Evolutionary conservation across 2,113 vertebrate genomes (phyloP), one percentile per base, ranked within the genome.

Genomic region (Carassius auratus): DNA sequence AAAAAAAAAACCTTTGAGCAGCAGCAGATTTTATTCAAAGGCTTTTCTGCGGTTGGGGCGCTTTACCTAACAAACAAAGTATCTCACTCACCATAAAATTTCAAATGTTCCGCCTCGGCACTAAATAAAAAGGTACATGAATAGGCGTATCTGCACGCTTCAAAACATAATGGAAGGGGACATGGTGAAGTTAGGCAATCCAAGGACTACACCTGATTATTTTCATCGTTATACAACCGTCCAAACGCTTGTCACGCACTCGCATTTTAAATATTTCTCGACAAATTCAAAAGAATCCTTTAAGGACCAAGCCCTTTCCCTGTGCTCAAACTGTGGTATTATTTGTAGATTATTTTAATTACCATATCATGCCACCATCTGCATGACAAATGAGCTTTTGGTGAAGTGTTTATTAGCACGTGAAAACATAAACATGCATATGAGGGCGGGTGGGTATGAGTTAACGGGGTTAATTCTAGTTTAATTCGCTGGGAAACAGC

Each of bases 401-500:
- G 80, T 86, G 83, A 84, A 84, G 89, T 88, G 92, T 92, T 92
- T 92, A 94, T 93, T 92, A 91, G 88, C 87, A 87, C 86, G 85
- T 90, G 89, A 90, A 91, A 92, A 91, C 89, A 93, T 87, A 90
- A 91, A 87, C 48, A 78, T 77, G 82, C 64, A 14, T 26, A 26
- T 36, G 12, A 38, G 13, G 78, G 12, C 21, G 66, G 33, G 80
- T 12, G 59, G 5, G 61, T 33, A 48, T 7, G 48, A 10, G 55
- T 64, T 59, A 86, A 79, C 85, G 85, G 85, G 76, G 84, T 87
- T 86, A 84, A 79, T 90, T 88, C 85, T 90, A 87, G 87, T 92
- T 90, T 93, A 90, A 95, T 92, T 92, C 92, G 93, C 89, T 89
- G 88, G 90, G 87, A 90, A 89, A 87, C 93, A 90, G 92, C 92